A percentile compares a stretch with the other conserved stretches of the same genome.
phyloP scores from a whole-genome alignment of 2,888 invertebrate species.

The Rhyacophila evoluta region DNA sequence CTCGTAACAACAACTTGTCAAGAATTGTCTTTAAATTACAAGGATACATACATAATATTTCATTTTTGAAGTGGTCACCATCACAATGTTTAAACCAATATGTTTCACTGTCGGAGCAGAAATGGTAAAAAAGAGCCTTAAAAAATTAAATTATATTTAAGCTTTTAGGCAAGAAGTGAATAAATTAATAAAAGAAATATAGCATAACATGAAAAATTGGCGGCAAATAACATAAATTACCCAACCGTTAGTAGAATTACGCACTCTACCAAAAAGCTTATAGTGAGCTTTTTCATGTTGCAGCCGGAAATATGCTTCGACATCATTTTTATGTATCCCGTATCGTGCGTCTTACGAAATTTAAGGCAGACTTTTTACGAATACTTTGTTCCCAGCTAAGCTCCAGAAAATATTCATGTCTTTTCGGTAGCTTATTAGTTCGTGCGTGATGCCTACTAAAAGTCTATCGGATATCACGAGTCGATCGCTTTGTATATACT shows the following conservation, averaged over 20 bases:
- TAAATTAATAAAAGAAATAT: no score
- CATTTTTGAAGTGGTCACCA: no score
- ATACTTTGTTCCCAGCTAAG: conserved; percentile 10
- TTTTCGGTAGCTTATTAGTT: conserved; percentile 7
- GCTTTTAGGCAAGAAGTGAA: no score
- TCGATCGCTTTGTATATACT: neutral
- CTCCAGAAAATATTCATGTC: conserved; percentile 16
- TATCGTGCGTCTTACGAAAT: conserved; percentile 13
- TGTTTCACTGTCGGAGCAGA: no score
- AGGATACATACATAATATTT: no score
- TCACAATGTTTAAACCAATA: no score
- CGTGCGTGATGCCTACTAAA: conserved; percentile 8
- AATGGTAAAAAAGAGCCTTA: no score
- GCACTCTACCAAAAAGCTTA: neutral
- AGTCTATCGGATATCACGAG: conserved; percentile 17
- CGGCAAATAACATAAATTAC: neutral
- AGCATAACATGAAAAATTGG: no score
- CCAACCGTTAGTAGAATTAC: neutral
- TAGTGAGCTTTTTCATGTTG: neutral
- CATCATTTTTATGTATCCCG: neutral
- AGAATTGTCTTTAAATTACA: no score
- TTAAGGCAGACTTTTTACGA: neutral
- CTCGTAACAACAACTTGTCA: no score
- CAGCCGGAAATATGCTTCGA: neutral
- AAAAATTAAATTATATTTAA: no score